phyloP scores from a whole-genome alignment of 2,797 vertebrate genomes.

The Rhincodon typus region DNA sequence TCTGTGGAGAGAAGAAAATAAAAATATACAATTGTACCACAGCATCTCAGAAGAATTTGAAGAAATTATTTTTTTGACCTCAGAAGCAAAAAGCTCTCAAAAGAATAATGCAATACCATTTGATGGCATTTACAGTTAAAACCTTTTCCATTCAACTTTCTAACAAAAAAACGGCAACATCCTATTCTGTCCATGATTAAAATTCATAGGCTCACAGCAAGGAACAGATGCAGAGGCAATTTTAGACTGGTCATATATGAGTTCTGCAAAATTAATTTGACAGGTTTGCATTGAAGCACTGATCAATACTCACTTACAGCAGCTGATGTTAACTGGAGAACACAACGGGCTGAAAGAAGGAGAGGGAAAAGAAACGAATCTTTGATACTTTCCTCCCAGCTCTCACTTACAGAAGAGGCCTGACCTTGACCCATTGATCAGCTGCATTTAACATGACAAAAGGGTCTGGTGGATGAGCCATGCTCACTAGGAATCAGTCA shows the following conservation, averaged over 20 bases:
- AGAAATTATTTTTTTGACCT: slow-evolving; percentile 78
- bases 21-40: not conserved
- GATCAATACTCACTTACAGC: slow-evolving; percentile 99
- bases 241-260: slow-evolving; percentile 90
- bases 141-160: slow-evolving; percentile 78
- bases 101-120: slow-evolving; percentile 74
- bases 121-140: slow-evolving; percentile 76
- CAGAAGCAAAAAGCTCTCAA: slow-evolving; percentile 66
- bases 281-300: slow-evolving; percentile 99
- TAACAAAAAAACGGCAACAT: slow-evolving; percentile 72
- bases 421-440: slow-evolving; percentile 85
- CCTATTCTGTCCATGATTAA: slow-evolving; percentile 89
- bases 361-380: slow-evolving; percentile 99
- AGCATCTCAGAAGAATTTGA: slow-evolving; percentile 40
- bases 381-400: slow-evolving; percentile 87
- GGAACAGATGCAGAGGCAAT: slow-evolving; percentile 87
- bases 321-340: slow-evolving; percentile 95
- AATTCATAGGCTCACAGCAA: slow-evolving; percentile 84
- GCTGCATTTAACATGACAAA: slow-evolving; percentile 91
- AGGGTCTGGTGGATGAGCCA: slow-evolving; percentile 66
- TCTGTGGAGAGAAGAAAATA: not conserved
- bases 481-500: slow-evolving; percentile 72
- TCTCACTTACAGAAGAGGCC: slow-evolving; percentile 89
- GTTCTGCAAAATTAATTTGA: slow-evolving; percentile 99
- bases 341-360: slow-evolving; percentile 85